These are phyloP conservation scores for Picathartes gymnocephalus DNA, from an alignment of 2,113 vertebrate genomes.

Conservation along the genomic window DNA sequence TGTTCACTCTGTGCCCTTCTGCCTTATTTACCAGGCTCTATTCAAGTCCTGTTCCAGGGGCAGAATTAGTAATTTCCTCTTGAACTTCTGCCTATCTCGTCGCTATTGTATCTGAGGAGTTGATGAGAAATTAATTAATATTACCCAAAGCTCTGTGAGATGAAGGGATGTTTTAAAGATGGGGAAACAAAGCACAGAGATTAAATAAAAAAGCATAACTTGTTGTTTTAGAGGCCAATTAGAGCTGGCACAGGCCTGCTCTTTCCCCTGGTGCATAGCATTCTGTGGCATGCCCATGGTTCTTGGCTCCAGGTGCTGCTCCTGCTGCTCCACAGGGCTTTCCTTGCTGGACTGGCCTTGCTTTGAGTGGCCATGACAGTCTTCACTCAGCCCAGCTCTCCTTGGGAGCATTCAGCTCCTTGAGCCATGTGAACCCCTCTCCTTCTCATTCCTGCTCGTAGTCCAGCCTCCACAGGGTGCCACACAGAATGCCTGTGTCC, in stretches of 20 bases:
- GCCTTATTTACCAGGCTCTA: slow-evolving; percentile 20
- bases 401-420: neutral
- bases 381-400: neutral
- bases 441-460: neutral
- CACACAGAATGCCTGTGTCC: neutral
- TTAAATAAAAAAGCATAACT: slow-evolving; percentile 3
- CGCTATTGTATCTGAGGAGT: neutral
- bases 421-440: neutral
- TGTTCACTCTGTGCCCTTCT: slow-evolving; percentile 9
- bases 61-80: slow-evolving; percentile 45
- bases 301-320: neutral
- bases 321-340: neutral
- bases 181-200: neutral
- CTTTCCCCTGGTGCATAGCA: neutral
- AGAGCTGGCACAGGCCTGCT: neutral
- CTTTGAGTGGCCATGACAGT: neutral
- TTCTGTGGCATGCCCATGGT: neutral
- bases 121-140: slow-evolving; percentile 41
- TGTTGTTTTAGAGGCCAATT: neutral
- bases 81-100: slow-evolving; percentile 6
- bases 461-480: neutral
- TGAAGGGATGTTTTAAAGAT: neutral
- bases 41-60: neutral
- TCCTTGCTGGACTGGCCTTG: neutral
- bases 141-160: neutral